Evolutionary conservation across 2,113 vertebrate species (phyloP).

Genomic region (Cinclus mexicanus): DNA sequence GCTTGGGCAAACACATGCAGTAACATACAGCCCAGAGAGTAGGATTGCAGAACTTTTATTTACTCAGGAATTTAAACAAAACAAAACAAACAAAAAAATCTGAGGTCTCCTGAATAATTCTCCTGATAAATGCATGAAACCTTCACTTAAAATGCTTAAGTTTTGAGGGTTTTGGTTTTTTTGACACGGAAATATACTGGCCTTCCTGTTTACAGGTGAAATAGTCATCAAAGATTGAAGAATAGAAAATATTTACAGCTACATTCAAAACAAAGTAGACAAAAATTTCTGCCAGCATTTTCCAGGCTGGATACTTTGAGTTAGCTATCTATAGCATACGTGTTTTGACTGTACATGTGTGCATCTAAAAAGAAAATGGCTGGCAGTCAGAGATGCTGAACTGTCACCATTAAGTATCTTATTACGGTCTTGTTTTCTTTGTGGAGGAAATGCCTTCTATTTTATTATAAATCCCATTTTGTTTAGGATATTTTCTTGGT

Average conservation of each 20-base stretch:
- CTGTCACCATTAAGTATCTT: neutral
- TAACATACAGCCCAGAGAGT: neutral
- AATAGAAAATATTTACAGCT: neutral
- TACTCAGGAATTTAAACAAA: neutral
- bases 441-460: neutral
- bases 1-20: fast-evolving
- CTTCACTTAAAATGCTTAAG: neutral
- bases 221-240: neutral
- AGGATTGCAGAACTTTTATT: neutral
- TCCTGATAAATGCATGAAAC: neutral
- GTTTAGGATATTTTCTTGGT: neutral
- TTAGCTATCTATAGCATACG: neutral
- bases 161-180: neutral
- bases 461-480: neutral
- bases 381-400: neutral
- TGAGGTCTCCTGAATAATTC: neutral
- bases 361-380: neutral
- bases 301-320: neutral
- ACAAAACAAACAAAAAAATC: neutral
- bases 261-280: neutral
- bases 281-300: neutral
- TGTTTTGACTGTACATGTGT: neutral
- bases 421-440: neutral
- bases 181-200: neutral
- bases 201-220: neutral